Percentiles rank a stretch among this genome's conserved stretches.
Evolutionary conservation across 2,888 invertebrate species (phyloP).

Genomic region (Acleris cristana): DNA sequence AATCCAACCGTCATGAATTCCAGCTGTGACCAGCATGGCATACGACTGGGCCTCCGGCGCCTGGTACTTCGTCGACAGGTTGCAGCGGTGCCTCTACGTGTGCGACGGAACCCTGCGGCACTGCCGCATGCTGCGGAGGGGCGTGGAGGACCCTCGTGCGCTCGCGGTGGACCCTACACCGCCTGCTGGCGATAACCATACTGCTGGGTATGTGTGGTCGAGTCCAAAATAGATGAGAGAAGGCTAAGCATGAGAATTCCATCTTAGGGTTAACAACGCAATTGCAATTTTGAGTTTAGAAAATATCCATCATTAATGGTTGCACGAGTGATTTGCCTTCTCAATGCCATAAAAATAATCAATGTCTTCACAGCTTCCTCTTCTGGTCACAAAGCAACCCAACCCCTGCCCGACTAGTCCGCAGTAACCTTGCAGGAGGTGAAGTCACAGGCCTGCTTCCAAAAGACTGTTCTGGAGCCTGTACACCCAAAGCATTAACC

Average conservation of each 20-base stretch:
- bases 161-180: slow-evolving; percentile 15
- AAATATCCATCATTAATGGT: no score
- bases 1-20: not conserved
- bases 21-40: slow-evolving; percentile 6
- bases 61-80: slow-evolving; percentile 8
- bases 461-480: not conserved
- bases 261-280: not conserved
- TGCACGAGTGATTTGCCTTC: not conserved
- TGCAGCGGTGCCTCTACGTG: slow-evolving; percentile 14
- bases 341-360: not conserved
- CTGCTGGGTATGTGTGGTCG: slow-evolving; percentile 3
- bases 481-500: slow-evolving; percentile 3
- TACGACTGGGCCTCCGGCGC: slow-evolving; percentile 9
- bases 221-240: not conserved
- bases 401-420: slow-evolving; percentile 5
- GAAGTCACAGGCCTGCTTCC: slow-evolving; percentile 1
- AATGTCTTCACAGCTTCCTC: slow-evolving; percentile 4
- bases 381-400: slow-evolving; percentile 16
- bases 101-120: slow-evolving; percentile 10
- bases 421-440: slow-evolving; percentile 1
- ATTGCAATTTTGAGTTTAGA: no score
- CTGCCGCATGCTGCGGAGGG: slow-evolving; percentile 6
- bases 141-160: not conserved
- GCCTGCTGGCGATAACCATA: not conserved
- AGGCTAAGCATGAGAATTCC: not conserved